Conservation (phyloP, 2,888 invertebrate genomes). For the Zaprionus obscuricornis region DNA sequence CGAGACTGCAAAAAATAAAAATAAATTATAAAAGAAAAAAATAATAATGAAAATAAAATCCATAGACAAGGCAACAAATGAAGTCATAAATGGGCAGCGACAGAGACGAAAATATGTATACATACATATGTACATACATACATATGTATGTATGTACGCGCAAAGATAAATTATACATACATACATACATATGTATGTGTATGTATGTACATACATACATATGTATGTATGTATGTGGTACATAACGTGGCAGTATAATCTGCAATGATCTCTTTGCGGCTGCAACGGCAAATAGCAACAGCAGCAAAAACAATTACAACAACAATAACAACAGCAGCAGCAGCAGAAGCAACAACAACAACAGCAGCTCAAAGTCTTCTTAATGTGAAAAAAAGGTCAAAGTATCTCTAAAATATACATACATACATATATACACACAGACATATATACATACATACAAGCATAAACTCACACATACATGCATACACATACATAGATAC, state of each 20-base stretch:
- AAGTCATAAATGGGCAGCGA: slow-evolving; percentile 33
- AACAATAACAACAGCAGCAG: slow-evolving; percentile 15
- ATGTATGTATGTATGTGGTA: slow-evolving; percentile 9
- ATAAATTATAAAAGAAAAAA: slow-evolving; percentile 15
- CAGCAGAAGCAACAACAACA: slow-evolving; percentile 17
- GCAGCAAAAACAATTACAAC: too few relatives aligned
- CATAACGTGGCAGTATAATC: slow-evolving; percentile 49
- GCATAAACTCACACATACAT: slow-evolving; percentile 10
- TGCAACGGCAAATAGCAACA: slow-evolving; percentile 19
- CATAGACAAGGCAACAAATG: slow-evolving; percentile 25
- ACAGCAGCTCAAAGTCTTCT: slow-evolving; percentile 63
- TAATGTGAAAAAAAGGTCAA: slow-evolving; percentile 71
- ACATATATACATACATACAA: slow-evolving; percentile 9
- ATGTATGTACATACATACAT: slow-evolving; percentile 10
- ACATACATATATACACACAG: too few relatives aligned
- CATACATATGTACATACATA: slow-evolving; percentile 3
- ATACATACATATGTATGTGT: slow-evolving; percentile 14
- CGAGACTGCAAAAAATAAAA: slow-evolving; percentile 11
- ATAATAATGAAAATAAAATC: not conserved
- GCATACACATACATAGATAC: slow-evolving; percentile 17
- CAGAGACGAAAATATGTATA: slow-evolving; percentile 19
- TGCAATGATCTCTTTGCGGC: slow-evolving; percentile 66
- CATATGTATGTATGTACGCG: slow-evolving; percentile 5
- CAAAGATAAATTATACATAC: slow-evolving; percentile 1
- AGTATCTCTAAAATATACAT: slow-evolving; percentile 61